Base-by-base conservation (phyloP, 2,888 invertebrate species). In the Meliscaeva auricollis region DNA sequence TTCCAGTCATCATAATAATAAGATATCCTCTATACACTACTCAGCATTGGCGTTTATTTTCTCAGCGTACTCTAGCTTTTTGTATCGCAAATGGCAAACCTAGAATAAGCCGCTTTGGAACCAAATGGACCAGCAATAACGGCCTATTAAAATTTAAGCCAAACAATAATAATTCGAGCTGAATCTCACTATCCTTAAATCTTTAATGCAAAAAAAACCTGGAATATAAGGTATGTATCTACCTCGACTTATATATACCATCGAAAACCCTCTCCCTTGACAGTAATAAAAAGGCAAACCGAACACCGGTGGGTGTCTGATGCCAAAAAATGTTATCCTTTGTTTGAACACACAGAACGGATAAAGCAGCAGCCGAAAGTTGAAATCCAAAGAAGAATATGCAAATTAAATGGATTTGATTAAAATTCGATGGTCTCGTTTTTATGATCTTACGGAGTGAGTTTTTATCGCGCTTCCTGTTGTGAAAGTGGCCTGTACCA, bases 321-420 rank as follows among this genome's bases (percentile, higher is more conserved):
- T 81, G 81, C 44, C 69, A 77, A 85, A 68, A 85, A 80, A 80
- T 76, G 76, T 81, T 84, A 84, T 80, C 80, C 84, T 84, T 84
- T 84, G 84, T 84, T 84, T 84, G 75, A 66, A 82, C 48, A 35
- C 32, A 62, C 62, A 70, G 32, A 30, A 32, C 17, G 32, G 62
- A 70, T 32, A 50, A 11, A 54, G 44, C 73, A 15, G 68, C 58
- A 32, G 35, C 56, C 46, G 72, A 69, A 56, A 64, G 72, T 80
- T 60, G 62, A 76, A 80, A 87, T 73, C 62, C 70, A 68, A 78
- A 79, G 70, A 73, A 72, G 74, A 79, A 80, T 79, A 79, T 85
- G 85, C 85, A 85, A 85, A 85, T 85, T 85, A 81, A 85, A 85
- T 85, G 85, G 85, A 73, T 85, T 85, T 85, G 81, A 85, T 85